Evolutionary conservation across 2,113 vertebrate genomes (phyloP), one percentile per base, ranked within the genome.

Genomic region (Neolamprologus longior): DNA sequence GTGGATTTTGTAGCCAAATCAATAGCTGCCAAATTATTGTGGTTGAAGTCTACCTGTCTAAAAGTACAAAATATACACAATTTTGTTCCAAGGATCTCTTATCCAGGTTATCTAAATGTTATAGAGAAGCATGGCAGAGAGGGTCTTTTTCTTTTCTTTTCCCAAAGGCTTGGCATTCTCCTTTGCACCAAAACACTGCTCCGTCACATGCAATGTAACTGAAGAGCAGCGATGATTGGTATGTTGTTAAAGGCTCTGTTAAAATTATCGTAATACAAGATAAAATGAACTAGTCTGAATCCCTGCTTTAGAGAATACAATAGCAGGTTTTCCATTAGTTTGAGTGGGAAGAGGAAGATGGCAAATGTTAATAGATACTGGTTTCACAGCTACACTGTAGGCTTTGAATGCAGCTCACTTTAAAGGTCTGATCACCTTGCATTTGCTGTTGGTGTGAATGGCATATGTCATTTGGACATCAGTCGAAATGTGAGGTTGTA

Each of bases 21-120:
- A 80, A 86, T 76, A 90, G 92, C 93, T 94, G 92, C 92, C 94
- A 92, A 92, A 91, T 84, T 83, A 54, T 86, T 81, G 47, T 86
- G 61, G 50, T 86, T 79, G 33, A 90, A 81, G 83, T 85, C 14
- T 79, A 88, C 85, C 82, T 86, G 86, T 86, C 88, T 84, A 84
- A 85, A 91, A 86, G 85, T 91, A 86, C 88, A 91, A 85, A 91
- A 87, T 85, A 47, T 86, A 81, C 68, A 83, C 63, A 13, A 54
- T 19, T 61, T 35, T 91, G 85, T 91, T 79, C 19, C 33, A 19
- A 63, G 45, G 28, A 45, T 91, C 57, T 83, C 54, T 88, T 61
- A 84, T 85, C 80, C 73, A 82, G 80, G 63, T 79, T 68, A 31
- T 76, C 63, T 80, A 50, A 81, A 83, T 71, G 10, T 61, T 35